phyloP scores from a whole-genome alignment of 1,140 invertebrate species.

The Melitaea cinxia region DNA sequence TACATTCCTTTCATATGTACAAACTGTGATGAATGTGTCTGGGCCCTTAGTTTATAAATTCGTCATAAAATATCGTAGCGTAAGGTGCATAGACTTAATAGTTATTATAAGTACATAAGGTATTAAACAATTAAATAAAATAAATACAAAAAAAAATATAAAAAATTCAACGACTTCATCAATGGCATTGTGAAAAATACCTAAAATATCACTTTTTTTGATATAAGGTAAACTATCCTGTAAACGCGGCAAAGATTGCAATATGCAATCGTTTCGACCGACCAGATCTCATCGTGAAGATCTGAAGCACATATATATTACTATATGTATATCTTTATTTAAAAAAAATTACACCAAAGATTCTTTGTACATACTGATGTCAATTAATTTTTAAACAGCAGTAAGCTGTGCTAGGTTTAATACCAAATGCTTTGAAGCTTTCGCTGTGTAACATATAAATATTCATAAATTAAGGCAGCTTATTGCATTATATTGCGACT shows the following conservation, averaged over 20 bases:
- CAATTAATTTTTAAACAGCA: slow-evolving; percentile 58
- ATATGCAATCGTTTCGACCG: slow-evolving; percentile 77
- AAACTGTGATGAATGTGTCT: slow-evolving; percentile 80
- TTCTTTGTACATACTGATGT: slow-evolving; percentile 75
- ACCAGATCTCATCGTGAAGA: slow-evolving; percentile 73
- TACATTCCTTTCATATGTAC: slow-evolving; percentile 80
- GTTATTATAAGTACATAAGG: slow-evolving; percentile 61
- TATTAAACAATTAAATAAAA: slow-evolving; percentile 52
- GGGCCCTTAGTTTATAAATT: slow-evolving; percentile 81
- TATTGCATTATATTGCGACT: slow-evolving; percentile 65
- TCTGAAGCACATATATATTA: slow-evolving; percentile 74
- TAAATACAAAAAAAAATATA: slow-evolving; percentile 57
- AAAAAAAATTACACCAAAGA: slow-evolving; percentile 63
- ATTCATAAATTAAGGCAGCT: slow-evolving; percentile 68
- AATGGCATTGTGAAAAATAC: slow-evolving; percentile 76
- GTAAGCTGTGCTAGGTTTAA: slow-evolving; percentile 67
- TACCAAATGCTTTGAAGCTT: slow-evolving; percentile 70
- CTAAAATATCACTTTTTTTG: slow-evolving; percentile 54
- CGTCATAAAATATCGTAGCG: slow-evolving; percentile 76
- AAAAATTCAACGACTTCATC: slow-evolving; percentile 37
- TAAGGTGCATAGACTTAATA: slow-evolving; percentile 72
- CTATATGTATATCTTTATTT: slow-evolving; percentile 22
- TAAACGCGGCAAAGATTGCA: slow-evolving; percentile 76
- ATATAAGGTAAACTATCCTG: slow-evolving; percentile 76
- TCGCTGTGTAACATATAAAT: slow-evolving; percentile 55